Conservation (phyloP, 2,113 vertebrate genomes). For the Cettia cetti region DNA sequence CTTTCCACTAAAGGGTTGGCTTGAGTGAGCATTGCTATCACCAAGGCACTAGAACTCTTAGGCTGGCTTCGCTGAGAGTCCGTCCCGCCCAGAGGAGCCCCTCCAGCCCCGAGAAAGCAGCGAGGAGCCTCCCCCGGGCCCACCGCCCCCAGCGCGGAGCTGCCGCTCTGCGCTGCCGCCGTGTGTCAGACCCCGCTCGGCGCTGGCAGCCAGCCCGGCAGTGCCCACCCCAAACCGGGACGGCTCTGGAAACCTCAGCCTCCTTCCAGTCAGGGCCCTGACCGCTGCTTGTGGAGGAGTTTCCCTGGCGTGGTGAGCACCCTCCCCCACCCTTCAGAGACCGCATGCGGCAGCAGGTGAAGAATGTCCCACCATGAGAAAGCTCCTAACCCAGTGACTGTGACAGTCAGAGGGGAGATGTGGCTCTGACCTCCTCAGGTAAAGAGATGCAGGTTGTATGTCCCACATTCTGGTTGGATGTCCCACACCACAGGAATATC, state of each 20-base stretch:
- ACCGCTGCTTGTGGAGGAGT: fast-evolving
- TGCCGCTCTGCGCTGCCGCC: neutral
- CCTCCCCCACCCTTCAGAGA: neutral
- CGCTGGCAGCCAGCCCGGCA: fast-evolving
- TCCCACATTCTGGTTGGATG: neutral
- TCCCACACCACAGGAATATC: neutral
- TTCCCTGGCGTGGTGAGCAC: neutral
- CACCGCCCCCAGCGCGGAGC: fast-evolving
- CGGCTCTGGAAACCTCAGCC: neutral
- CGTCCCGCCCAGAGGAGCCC: neutral
- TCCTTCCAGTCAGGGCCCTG: neutral
- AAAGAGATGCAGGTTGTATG: neutral
- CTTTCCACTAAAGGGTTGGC: neutral
- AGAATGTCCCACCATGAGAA: neutral
- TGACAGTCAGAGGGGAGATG: neutral
- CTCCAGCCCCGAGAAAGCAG: neutral
- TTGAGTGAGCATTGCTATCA: neutral
- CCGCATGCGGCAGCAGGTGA: neutral
- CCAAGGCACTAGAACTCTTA: neutral
- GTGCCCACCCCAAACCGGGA: fast-evolving
- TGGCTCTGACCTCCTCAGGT: neutral
- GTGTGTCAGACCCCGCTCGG: fast-evolving
- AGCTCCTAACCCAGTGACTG: neutral
- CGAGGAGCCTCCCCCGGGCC: fast-evolving
- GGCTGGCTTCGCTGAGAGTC: neutral